Percentiles rank a stretch among this genome's conserved stretches.
These are phyloP conservation scores for Phataginus tricuspis DNA, from an alignment of 2,797 vertebrate genomes.

Conservation along the genomic window DNA sequence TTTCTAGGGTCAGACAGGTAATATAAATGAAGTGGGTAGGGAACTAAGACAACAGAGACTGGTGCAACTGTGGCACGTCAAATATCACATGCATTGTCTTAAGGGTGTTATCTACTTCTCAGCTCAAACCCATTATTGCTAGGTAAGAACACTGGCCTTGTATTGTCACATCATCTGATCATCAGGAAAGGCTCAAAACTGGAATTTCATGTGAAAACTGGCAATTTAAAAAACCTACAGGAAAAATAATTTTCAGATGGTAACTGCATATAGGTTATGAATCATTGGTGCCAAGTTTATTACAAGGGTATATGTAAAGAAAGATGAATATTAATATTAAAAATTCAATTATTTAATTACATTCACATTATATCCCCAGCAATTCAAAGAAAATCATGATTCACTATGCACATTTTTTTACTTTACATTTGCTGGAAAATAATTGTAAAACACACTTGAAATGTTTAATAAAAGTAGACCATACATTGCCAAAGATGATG, in stretches of 20 bases:
- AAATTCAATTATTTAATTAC: not conserved
- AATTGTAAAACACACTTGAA: not conserved
- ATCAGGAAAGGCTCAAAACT: not conserved
- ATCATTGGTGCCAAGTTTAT: not conserved
- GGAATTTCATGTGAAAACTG: not conserved
- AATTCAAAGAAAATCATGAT: not conserved
- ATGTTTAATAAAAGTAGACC: not conserved
- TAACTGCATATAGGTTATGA: not conserved
- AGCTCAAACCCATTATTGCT: not conserved
- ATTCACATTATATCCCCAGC: not conserved
- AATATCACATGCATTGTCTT: fast-evolving
- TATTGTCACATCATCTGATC: not conserved
- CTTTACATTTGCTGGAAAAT: not conserved
- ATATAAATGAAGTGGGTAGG: not conserved
- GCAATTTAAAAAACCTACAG: not conserved
- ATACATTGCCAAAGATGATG: not conserved
- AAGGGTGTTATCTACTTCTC: too few relatives aligned
- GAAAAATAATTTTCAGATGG: not conserved
- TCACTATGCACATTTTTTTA: not conserved
- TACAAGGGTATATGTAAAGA: not conserved
- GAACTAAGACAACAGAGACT: not conserved
- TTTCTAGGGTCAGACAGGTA: not conserved
- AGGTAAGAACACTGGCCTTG: not conserved
- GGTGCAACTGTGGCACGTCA: not conserved
- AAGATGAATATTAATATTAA: not conserved